Conservation (phyloP, 2,797 vertebrate genomes). For the Selene dorsalis region DNA sequence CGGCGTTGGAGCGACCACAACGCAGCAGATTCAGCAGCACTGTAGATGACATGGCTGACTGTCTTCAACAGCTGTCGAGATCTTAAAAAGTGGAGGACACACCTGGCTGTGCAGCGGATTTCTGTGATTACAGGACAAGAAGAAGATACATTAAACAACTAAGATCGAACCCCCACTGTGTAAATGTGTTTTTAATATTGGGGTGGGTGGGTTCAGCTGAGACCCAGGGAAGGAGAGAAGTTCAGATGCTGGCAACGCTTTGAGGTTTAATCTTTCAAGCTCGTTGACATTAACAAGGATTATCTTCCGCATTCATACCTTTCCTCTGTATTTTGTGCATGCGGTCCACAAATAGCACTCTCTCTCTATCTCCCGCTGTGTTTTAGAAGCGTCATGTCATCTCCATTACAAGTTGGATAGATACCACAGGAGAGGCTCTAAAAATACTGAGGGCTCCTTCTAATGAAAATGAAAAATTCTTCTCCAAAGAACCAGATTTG, state of each 20-base stretch:
- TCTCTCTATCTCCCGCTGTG: neutral
- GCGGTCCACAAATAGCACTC: neutral
- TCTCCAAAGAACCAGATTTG: too few species aligned
- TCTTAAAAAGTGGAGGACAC: neutral
- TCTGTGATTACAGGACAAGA: conserved; percentile 11
- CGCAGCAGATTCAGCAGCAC: conserved; percentile 57
- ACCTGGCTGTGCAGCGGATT: conserved; percentile 1
- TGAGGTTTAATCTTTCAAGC: neutral
- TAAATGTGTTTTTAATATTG: too few species aligned
- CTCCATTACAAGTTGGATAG: conserved; percentile 11
- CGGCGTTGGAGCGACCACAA: neutral
- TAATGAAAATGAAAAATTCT: neutral
- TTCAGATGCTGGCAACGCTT: neutral
- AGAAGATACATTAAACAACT: neutral
- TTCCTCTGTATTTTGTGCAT: neutral
- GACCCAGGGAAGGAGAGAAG: neutral
- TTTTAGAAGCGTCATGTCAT: neutral
- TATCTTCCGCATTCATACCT: neutral
- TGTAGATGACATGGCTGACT: conserved; percentile 52
- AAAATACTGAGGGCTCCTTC: conserved; percentile 9
- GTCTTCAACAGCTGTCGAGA: conserved; percentile 30
- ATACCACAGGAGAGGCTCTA: neutral
- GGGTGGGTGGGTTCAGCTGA: too few species aligned
- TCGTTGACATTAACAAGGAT: conserved; percentile 6
- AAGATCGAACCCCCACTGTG: too few species aligned